Evolutionary conservation across 2,888 invertebrate genomes (phyloP).

Genomic region (Pristionchus japonicus): DNA sequence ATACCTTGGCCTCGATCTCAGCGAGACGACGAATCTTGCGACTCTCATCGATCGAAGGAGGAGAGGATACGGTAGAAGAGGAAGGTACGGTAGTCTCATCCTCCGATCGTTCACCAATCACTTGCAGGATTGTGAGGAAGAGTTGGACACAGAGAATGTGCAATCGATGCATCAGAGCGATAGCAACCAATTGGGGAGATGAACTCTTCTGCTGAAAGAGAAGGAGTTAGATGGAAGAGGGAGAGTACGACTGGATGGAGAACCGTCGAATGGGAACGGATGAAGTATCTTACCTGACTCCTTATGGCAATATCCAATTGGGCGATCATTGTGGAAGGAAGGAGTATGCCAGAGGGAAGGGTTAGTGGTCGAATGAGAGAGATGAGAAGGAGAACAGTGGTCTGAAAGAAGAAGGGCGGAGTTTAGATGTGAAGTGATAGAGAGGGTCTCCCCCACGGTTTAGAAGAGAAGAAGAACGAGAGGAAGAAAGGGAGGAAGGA

Average conservation of each 20-base stretch:
- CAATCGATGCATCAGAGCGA: constrained; percentile 44
- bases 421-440: constrained; percentile 11
- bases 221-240: background rate
- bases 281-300: constrained; percentile 25
- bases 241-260: background rate
- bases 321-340: constrained; percentile 11
- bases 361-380: background rate
- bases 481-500: too few relatives aligned
- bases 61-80: constrained; percentile 13
- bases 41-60: constrained; percentile 14
- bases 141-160: constrained; percentile 44
- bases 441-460: background rate
- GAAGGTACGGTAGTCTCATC: background rate
- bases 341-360: background rate
- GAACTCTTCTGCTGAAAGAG: constrained; percentile 20
- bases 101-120: constrained; percentile 1
- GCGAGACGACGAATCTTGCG: constrained; percentile 22
- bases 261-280: background rate
- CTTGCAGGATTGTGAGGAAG: constrained; percentile 44
- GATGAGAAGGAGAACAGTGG: background rate
- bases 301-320: constrained; percentile 34
- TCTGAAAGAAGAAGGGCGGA: constrained; percentile 17
- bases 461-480: constrained; percentile 18
- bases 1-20: constrained; percentile 46
- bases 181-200: constrained; percentile 42